phyloP scores from a whole-genome alignment of 1,140 invertebrate genomes.

The Limonius californicus region DNA sequence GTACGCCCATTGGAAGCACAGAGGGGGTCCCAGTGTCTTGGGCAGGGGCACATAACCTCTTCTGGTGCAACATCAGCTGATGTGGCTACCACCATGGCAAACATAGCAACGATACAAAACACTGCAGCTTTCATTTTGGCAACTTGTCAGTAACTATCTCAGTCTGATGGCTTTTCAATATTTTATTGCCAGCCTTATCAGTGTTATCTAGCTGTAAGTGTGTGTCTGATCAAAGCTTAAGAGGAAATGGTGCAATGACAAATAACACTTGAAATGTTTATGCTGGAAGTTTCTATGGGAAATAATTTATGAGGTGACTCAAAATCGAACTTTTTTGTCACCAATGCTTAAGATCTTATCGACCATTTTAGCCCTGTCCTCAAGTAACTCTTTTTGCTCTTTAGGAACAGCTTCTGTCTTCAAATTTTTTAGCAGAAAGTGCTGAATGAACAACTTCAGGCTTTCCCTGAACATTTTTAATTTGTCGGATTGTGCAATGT shows the following conservation, averaged over 20 bases:
- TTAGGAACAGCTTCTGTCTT: conserved; percentile 50
- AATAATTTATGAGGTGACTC: background rate
- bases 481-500: conserved; percentile 62
- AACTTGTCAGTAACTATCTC: too few species aligned
- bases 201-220: too few species aligned
- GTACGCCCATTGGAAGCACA: conserved; percentile 47
- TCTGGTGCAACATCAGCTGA: background rate
- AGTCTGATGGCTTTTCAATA: too few species aligned
- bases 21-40: conserved; percentile 45
- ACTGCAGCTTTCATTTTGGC: background rate
- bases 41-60: conserved; percentile 41
- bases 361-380: conserved; percentile 52
- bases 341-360: conserved; percentile 52
- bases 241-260: too few species aligned
- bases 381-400: conserved; percentile 52
- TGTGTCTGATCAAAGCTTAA: too few species aligned
- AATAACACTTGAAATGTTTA: too few species aligned
- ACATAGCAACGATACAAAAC: background rate
- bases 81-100: background rate
- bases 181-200: too few species aligned
- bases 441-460: conserved; percentile 71
- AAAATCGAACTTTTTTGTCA: conserved; percentile 18
- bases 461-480: conserved; percentile 72
- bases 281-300: too few species aligned
- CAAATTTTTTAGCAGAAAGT: conserved; percentile 69